A percentile compares a stretch with the other conserved stretches of the same genome.
Conservation (phyloP, 1,140 invertebrate species). For the Tribolium madens region DNA sequence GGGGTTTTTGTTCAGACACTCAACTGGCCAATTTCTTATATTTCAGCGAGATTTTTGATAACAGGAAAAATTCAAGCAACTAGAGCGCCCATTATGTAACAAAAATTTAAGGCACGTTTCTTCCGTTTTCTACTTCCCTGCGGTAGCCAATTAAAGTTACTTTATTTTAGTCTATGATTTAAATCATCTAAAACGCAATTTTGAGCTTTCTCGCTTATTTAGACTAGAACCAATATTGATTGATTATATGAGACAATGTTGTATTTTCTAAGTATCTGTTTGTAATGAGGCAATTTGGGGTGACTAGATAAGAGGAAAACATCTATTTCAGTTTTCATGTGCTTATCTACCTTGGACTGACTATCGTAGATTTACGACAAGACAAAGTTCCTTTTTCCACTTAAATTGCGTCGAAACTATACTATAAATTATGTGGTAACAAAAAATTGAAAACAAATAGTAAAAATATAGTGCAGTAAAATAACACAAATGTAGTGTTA, state of each 20-base stretch:
- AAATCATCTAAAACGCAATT: neutral
- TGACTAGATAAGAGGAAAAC: neutral
- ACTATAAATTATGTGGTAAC: slow-evolving; percentile 15
- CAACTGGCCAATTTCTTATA: neutral
- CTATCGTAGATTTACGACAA: slow-evolving; percentile 2
- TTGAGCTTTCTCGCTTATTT: too few species aligned
- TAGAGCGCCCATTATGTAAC: neutral
- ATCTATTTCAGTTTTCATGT: slow-evolving; percentile 14
- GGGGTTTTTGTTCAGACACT: neutral
- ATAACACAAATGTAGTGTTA: slow-evolving; percentile 10
- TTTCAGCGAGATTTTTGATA: neutral
- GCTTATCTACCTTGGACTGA: slow-evolving; percentile 17
- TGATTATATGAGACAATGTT: too few species aligned
- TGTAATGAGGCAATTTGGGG: neutral
- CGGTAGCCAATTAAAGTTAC: slow-evolving; percentile 4
- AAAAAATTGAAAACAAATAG: slow-evolving; percentile 30
- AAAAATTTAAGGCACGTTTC: slow-evolving; percentile 18
- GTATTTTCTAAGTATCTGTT: too few species aligned
- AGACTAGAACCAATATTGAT: too few species aligned
- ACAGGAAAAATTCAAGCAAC: neutral
- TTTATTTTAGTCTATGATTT: slow-evolving; percentile 1
- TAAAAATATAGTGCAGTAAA: slow-evolving; percentile 2
- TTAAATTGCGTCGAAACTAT: slow-evolving; percentile 1
- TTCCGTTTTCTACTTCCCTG: neutral
- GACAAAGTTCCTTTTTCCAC: slow-evolving; percentile 2